Evolutionary conservation across 1,140 invertebrate species (phyloP).

Genomic region (Calephelis virginiensis): DNA sequence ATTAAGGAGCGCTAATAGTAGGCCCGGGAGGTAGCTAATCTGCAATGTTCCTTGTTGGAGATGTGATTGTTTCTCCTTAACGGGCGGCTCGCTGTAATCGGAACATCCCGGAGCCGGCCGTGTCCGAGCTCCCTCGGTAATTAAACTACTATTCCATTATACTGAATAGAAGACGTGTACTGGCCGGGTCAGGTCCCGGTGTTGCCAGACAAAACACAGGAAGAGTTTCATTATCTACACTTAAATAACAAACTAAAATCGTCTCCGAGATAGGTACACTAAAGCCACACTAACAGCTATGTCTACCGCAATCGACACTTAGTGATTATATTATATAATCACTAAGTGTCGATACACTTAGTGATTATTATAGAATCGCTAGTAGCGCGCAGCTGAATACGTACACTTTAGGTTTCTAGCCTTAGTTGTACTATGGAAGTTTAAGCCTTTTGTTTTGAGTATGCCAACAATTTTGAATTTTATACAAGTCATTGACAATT

Average conservation of each 20-base stretch:
- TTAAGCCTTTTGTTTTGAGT: too few species aligned
- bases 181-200: conserved; percentile 49
- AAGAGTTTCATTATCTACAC: conserved; percentile 45
- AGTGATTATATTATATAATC: too few species aligned
- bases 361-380: background rate
- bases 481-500: too few species aligned
- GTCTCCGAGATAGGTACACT: conserved; percentile 28
- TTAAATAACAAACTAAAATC: conserved; percentile 32
- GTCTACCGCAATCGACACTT: background rate
- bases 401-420: too few species aligned
- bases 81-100: conserved; percentile 54
- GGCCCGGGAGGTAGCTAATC: conserved; percentile 48
- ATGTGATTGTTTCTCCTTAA: conserved; percentile 70
- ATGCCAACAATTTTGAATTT: too few species aligned
- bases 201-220: conserved; percentile 40
- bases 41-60: conserved; percentile 46
- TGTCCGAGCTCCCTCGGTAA: conserved; percentile 38
- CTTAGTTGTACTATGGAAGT: too few species aligned
- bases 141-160: conserved; percentile 47
- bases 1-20: conserved; percentile 23
- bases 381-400: too few species aligned
- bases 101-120: conserved; percentile 48
- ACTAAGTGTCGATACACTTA: too few species aligned
- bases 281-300: conserved; percentile 15
- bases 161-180: conserved; percentile 48